A percentile compares a stretch with the other conserved stretches of the same genome.
These are phyloP conservation scores for Pyrocoelia pectoralis DNA, from an alignment of 2,888 invertebrate genomes.

Conservation along the genomic window DNA sequence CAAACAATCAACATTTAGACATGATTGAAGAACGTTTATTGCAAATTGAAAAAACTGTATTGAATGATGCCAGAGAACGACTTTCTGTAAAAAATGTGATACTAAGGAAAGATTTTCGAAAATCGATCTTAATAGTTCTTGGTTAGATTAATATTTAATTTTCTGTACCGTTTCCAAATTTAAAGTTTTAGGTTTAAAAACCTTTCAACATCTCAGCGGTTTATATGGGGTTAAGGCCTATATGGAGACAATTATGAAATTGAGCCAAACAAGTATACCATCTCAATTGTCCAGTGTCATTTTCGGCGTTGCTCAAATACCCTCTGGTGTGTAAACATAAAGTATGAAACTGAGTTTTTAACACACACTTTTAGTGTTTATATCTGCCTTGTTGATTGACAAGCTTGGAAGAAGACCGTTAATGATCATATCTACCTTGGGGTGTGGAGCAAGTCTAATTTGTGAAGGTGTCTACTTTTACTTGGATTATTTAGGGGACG, in stretches of 20 bases:
- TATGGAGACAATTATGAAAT: slow-evolving; percentile 2
- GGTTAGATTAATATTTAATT: neutral
- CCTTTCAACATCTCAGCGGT: neutral
- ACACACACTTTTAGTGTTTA: neutral
- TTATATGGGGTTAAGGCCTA: slow-evolving; percentile 44
- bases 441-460: neutral
- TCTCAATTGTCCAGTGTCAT: neutral
- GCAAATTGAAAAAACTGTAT: neutral
- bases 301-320: neutral
- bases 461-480: slow-evolving; percentile 6
- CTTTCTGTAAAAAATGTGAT: neutral
- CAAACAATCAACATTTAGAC: neutral
- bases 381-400: neutral
- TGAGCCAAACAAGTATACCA: neutral
- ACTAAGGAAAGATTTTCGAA: neutral
- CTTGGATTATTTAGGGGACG: neutral
- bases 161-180: no score
- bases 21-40: neutral
- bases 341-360: neutral
- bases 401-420: neutral
- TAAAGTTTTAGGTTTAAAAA: neutral
- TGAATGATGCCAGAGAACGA: neutral
- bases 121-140: neutral
- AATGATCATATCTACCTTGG: neutral
- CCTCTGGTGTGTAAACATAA: neutral